Base-by-base conservation (phyloP, 2,888 invertebrate genomes). In the Sclerodermus sp. region DNA sequence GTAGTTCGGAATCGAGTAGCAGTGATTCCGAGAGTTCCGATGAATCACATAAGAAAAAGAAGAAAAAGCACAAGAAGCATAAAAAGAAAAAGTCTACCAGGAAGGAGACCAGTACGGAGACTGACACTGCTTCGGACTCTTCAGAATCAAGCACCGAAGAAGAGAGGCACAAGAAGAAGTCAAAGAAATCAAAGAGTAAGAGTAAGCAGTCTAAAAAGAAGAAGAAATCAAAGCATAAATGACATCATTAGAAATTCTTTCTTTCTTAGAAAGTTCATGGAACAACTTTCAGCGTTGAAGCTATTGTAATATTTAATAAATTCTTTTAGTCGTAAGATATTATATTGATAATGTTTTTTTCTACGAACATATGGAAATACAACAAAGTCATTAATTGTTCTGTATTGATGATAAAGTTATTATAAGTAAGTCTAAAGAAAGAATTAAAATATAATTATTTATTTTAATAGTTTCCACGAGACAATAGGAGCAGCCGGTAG, bases 141-240 rank as follows among this genome's bases (percentile, higher is more conserved):
- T 83, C 87, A 1, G 78, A 79, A 44, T 82, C 83, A 0, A 86
- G 85, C 65, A 85, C 85, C 3, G 87, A 85, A 50, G 85, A 84
- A 49, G 85, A 84, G 61, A 84, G 85, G 68, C 84, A 86, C 61
- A 86, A 86, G 72, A 85, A 85, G 64, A 74, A 76, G 31, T 70
- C 74, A 5, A 88, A 87, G 73, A 87, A 86, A 70, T 85, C 84
- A 58, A 85, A 86, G 65, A 86, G 85, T 74, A 87, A 85, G 80
- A 88, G 85, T 66, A 86, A 85, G 66, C 84, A 85, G 18, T 81
- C 82, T 64, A 88, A 87, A 72, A 89, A 89, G 74, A 88, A 87
- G 79, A 89, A 88, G 75, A 89, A 88, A 76, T 82, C 85, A 1
- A 85, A 84, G 64, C 82, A 83, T 62, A 82, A 82, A 74, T 82